phyloP scores from a whole-genome alignment of 2,888 invertebrate genomes.

The Disparrhopalites patrizii region DNA sequence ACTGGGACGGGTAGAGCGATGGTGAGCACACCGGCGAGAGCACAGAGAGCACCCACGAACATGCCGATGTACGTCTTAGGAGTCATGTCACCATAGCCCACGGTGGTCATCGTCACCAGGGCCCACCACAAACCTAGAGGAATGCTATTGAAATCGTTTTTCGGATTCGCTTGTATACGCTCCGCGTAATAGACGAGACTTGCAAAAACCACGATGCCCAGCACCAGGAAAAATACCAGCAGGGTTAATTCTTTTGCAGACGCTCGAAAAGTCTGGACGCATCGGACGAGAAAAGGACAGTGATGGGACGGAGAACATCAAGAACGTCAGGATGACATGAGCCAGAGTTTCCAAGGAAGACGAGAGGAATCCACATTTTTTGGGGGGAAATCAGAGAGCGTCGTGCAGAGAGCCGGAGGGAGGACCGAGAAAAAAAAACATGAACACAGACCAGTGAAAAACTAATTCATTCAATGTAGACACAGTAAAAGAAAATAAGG shows the following conservation, averaged over 20 bases:
- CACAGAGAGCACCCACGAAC: conserved; percentile 97
- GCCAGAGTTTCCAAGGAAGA: no score
- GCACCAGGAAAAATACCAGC: conserved; percentile 93
- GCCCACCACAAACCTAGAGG: conserved; percentile 99
- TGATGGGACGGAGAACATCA: no score
- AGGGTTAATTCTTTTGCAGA: conserved; percentile 94
- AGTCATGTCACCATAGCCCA: conserved; percentile 98
- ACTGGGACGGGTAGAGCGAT: conserved; percentile 98
- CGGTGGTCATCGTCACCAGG: conserved; percentile 91
- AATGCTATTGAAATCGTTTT: conserved; percentile 98
- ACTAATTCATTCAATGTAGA: no score
- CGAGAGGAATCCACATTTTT: no score
- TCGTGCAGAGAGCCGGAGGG: no score
- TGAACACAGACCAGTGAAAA: no score
- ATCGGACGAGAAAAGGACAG: no score
- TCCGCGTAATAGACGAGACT: conserved; percentile 96
- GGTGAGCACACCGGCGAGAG: conserved; percentile 95
- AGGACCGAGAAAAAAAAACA: no score
- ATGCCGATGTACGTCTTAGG: conserved; percentile 98
- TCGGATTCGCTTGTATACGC: conserved; percentile 87
- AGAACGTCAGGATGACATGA: no score
- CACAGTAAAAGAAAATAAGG: no score
- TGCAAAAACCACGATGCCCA: conserved; percentile 97
- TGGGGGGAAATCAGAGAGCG: no score
- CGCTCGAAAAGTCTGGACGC: conserved; percentile 73